Evolutionary conservation across 2,113 vertebrate species (phyloP).

Genomic region (Oncorhynchus clarkii): DNA sequence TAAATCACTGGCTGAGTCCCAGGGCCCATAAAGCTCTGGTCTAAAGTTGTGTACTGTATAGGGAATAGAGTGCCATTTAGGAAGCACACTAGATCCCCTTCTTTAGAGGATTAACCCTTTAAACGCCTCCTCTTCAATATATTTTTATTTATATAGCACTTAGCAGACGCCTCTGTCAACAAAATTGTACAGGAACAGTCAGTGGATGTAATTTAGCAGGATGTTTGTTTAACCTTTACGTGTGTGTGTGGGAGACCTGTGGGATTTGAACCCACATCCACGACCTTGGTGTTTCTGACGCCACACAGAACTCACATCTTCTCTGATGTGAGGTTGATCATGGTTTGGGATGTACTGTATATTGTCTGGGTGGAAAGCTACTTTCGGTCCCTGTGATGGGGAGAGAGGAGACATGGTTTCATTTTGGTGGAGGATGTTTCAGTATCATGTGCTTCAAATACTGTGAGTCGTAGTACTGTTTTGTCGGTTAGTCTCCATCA

Average conservation of each 20-base stretch:
- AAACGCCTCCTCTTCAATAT: not conserved
- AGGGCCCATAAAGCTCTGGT: no score
- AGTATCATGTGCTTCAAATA: not conserved
- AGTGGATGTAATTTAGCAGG: not conserved
- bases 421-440: not conserved
- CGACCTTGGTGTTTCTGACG: not conserved
- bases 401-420: no score
- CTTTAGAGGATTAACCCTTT: not conserved
- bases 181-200: not conserved
- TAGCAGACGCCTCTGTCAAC: no score
- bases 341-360: no score
- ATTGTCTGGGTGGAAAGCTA: no score
- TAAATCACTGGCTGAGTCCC: slow-evolving; percentile 6
- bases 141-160: no score
- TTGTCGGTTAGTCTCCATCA: no score
- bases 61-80: no score
- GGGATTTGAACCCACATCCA: not conserved
- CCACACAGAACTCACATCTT: not conserved
- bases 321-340: no score
- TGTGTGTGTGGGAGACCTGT: not conserved
- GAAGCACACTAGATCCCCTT: no score
- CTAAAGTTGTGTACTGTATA: no score
- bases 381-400: no score
- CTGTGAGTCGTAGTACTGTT: not conserved
- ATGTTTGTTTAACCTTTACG: not conserved